phyloP scores from a whole-genome alignment of 2,797 vertebrate species.

The Mus minutoides region DNA sequence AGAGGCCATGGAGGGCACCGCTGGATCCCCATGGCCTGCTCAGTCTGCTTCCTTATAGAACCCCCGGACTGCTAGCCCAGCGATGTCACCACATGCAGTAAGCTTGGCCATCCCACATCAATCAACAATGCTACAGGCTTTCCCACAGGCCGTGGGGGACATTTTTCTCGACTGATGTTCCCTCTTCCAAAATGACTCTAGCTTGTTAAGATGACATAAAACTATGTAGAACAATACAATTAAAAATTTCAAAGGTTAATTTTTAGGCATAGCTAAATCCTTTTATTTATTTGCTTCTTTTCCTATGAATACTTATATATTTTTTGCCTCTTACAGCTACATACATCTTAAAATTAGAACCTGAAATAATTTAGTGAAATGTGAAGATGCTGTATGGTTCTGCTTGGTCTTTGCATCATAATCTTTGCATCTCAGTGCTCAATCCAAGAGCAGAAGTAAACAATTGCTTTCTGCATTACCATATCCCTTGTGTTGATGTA shows the following conservation, averaged over 20 bases:
- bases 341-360: slow-evolving; percentile 38
- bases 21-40: not conserved
- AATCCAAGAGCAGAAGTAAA: not conserved
- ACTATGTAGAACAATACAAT: not conserved
- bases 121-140: not conserved
- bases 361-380: slow-evolving; percentile 18
- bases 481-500: not conserved
- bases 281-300: slow-evolving; percentile 49
- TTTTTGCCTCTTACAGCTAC: slow-evolving; percentile 28
- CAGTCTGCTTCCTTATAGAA: not conserved
- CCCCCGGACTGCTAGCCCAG: not conserved
- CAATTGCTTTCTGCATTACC: not conserved
- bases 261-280: slow-evolving; percentile 42
- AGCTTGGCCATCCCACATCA: not conserved
- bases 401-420: not conserved
- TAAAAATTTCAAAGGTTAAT: slow-evolving; percentile 42
- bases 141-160: no score
- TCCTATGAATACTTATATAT: no score
- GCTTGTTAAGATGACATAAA: not conserved
- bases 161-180: not conserved
- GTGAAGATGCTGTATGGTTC: not conserved
- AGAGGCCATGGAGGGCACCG: not conserved
- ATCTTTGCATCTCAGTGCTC: not conserved
- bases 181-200: not conserved
- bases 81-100: no score